A percentile compares a stretch with the other conserved stretches of the same genome.
These are phyloP conservation scores for Neoniphon sammara DNA, from an alignment of 2,797 vertebrate genomes.

Conservation along the genomic window DNA sequence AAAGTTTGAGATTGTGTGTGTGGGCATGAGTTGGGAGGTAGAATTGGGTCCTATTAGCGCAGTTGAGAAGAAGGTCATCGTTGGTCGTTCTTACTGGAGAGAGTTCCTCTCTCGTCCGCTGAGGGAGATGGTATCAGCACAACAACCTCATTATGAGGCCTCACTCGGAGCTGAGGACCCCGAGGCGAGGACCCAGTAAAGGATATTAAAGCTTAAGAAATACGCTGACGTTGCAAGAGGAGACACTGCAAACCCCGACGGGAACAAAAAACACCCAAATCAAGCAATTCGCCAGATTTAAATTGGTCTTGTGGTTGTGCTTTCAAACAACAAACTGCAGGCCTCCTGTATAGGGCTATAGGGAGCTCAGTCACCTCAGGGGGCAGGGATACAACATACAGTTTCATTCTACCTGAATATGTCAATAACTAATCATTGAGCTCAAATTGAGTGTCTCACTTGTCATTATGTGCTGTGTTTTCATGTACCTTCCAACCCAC, in stretches of 20 bases:
- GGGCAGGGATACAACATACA: not conserved
- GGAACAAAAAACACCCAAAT: constrained; percentile 42
- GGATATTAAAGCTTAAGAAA: constrained; percentile 73
- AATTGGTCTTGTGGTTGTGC: constrained; percentile 6
- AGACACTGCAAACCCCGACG: constrained; percentile 44
- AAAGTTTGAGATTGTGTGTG: constrained; percentile 27
- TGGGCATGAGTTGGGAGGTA: constrained; percentile 29
- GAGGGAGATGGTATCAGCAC: constrained; percentile 44
- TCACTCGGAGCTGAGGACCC: constrained; percentile 43
- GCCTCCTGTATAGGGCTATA: not conserved
- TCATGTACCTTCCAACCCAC: not conserved
- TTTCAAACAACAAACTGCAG: constrained; percentile 18
- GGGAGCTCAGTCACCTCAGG: not conserved
- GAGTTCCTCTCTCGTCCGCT: constrained; percentile 33
- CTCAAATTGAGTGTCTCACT: not conserved
- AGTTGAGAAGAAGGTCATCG: constrained; percentile 58
- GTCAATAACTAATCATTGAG: not conserved
- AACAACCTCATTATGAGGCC: constrained; percentile 61
- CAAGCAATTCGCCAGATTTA: constrained; percentile 29
- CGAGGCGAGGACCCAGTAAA: constrained; percentile 29
- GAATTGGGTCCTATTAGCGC: constrained; percentile 38
- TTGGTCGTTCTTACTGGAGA: constrained; percentile 35
- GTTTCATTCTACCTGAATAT: not conserved
- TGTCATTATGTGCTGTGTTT: not conserved
- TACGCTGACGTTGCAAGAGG: constrained; percentile 60